phyloP scores from a whole-genome alignment of 2,113 vertebrate genomes.

The Bufo gargarizans region DNA sequence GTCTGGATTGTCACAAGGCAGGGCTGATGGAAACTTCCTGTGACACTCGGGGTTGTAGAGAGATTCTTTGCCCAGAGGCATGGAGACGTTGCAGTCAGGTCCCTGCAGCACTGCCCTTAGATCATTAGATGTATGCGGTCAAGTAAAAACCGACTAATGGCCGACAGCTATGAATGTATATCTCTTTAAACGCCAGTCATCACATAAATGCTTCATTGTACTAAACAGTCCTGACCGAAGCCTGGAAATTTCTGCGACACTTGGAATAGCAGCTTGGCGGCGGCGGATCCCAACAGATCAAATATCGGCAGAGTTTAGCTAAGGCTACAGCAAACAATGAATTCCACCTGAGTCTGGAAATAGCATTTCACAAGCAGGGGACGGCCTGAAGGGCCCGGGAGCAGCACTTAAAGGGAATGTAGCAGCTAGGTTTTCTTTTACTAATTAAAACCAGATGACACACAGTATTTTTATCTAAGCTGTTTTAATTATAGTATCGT shows the following conservation, averaged over 20 bases:
- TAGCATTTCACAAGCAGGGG: not conserved
- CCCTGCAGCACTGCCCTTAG: not conserved
- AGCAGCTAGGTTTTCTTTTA: no score
- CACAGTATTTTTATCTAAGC: no score
- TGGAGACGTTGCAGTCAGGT: not conserved
- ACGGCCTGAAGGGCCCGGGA: not conserved
- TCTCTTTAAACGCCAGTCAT: not conserved
- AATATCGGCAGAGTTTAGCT: constrained; percentile 26
- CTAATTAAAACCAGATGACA: no score
- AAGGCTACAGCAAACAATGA: not conserved
- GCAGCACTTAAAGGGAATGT: no score
- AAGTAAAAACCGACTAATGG: not conserved
- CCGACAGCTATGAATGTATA: not conserved
- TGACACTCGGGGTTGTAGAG: not conserved
- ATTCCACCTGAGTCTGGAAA: not conserved
- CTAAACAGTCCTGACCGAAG: not conserved
- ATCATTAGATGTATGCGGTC: not conserved
- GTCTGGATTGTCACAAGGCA: not conserved
- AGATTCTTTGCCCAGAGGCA: constrained; percentile 1
- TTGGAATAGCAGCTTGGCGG: constrained; percentile 2
- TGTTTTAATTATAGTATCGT: no score
- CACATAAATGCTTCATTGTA: not conserved
- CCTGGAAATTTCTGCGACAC: not conserved
- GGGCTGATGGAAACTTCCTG: not conserved
- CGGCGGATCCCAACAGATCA: not conserved